These are phyloP conservation scores for Malacoctenus gilli DNA, from an alignment of 2,797 vertebrate genomes.

Conservation along the genomic window DNA sequence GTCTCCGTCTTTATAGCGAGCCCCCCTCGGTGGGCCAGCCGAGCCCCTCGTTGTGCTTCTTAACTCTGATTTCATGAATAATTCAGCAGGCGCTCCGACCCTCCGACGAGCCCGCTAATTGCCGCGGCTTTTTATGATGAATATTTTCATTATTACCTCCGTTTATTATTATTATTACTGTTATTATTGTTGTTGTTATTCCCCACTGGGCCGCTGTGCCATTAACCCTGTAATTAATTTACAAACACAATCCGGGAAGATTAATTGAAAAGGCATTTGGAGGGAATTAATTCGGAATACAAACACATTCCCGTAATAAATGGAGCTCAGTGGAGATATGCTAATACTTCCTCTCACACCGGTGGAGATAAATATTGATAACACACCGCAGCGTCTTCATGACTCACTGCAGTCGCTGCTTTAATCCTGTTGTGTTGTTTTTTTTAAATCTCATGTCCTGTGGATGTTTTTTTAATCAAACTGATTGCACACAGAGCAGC, in stretches of 20 bases:
- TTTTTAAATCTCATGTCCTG: conserved; percentile 11
- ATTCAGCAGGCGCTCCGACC: conserved; percentile 65
- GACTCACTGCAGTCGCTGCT: not conserved
- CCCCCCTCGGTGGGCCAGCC: conserved; percentile 54
- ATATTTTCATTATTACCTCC: no score
- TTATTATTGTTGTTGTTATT: conserved; percentile 61
- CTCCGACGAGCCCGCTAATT: conserved; percentile 60
- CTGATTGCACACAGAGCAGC: no score
- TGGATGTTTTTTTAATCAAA: conserved; percentile 6
- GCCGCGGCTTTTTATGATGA: conserved; percentile 5
- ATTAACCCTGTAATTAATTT: conserved; percentile 67
- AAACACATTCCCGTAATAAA: no score
- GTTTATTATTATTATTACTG: conserved; percentile 48
- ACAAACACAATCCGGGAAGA: conserved; percentile 36
- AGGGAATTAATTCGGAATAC: conserved; percentile 64
- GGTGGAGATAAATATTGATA: conserved; percentile 15
- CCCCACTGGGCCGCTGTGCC: no score
- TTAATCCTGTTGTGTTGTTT: not conserved
- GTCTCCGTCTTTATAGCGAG: conserved; percentile 59
- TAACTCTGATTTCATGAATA: conserved; percentile 72
- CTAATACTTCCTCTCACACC: conserved; percentile 30
- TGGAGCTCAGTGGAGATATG: conserved; percentile 33
- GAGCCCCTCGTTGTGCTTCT: conserved; percentile 54
- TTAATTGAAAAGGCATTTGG: no score
- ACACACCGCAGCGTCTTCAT: conserved; percentile 8